Evolutionary conservation across 2,888 invertebrate species (phyloP).

Genomic region (Ormyrus rosae): DNA sequence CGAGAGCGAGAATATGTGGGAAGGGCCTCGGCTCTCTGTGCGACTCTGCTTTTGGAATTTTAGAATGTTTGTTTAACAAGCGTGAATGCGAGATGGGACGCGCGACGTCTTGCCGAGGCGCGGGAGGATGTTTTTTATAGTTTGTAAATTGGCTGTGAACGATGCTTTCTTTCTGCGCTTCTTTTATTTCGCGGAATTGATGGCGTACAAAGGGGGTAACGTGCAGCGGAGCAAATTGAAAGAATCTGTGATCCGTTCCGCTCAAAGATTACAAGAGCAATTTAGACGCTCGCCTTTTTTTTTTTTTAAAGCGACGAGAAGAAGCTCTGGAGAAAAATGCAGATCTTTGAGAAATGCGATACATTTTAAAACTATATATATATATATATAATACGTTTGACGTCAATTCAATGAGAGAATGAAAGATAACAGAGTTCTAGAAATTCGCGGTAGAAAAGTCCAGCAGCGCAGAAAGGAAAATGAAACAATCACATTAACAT

Average conservation of each 20-base stretch:
- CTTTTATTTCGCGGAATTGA: conserved; percentile 37
- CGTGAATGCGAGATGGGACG: conserved; percentile 46
- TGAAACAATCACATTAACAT: conserved; percentile 48
- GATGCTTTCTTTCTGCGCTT: conserved; percentile 13
- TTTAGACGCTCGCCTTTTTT: not conserved
- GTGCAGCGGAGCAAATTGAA: no score
- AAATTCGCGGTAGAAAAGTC: not conserved
- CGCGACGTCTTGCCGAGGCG: not conserved
- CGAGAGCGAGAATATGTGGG: conserved; percentile 33
- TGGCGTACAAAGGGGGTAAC: not conserved
- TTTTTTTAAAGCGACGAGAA: not conserved
- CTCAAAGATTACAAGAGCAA: no score
- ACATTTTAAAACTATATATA: not conserved
- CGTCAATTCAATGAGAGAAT: not conserved
- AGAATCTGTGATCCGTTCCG: no score
- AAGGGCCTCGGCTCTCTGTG: conserved; percentile 3
- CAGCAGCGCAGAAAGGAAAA: conserved; percentile 6
- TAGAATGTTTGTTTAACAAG: conserved; percentile 54
- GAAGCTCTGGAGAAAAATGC: not conserved
- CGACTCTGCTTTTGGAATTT: conserved; percentile 39
- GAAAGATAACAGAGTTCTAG: not conserved
- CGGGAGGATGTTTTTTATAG: conserved; percentile 45
- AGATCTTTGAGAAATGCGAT: not conserved
- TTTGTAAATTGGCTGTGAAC: conserved; percentile 53
- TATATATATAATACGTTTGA: not conserved